Conservation (phyloP, 2,113 vertebrate species). For the Vanacampus margaritifer region DNA sequence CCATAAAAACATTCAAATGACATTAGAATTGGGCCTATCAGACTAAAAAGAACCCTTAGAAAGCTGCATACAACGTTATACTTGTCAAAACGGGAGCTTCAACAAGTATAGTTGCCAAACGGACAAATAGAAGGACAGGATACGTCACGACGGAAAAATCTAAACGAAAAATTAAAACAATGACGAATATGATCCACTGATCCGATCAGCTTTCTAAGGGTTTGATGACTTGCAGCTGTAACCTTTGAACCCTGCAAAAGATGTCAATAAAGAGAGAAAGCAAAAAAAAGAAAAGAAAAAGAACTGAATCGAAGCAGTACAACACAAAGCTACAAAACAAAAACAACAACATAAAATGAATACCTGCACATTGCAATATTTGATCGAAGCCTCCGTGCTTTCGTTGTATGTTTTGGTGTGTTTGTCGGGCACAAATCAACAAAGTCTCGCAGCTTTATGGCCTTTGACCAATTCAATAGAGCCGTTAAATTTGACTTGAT, state of each 20-base stretch:
- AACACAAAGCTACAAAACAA: slow-evolving; percentile 38
- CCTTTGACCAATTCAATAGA: neutral
- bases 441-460: slow-evolving; percentile 38
- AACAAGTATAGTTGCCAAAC: slow-evolving; percentile 54
- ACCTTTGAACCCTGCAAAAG: slow-evolving; percentile 38
- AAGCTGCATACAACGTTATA: slow-evolving; percentile 53
- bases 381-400: slow-evolving; percentile 52
- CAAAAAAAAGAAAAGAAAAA: slow-evolving; percentile 29
- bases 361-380: slow-evolving; percentile 11
- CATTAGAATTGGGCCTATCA: neutral
- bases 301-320: slow-evolving; percentile 26
- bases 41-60: slow-evolving; percentile 58
- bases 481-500: neutral
- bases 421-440: slow-evolving; percentile 68
- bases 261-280: slow-evolving; percentile 14
- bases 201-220: slow-evolving; percentile 70
- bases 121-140: neutral
- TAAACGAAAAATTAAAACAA: slow-evolving; percentile 23
- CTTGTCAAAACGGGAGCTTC: slow-evolving; percentile 37
- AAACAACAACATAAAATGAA: slow-evolving; percentile 20
- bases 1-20: neutral
- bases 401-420: slow-evolving; percentile 73
- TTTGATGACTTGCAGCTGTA: slow-evolving; percentile 41
- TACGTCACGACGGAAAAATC: slow-evolving; percentile 15
- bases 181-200: slow-evolving; percentile 28